These are phyloP conservation scores for Brachionus sp. DNA, from an alignment of 1,140 invertebrate species.

Conservation along the genomic window DNA sequence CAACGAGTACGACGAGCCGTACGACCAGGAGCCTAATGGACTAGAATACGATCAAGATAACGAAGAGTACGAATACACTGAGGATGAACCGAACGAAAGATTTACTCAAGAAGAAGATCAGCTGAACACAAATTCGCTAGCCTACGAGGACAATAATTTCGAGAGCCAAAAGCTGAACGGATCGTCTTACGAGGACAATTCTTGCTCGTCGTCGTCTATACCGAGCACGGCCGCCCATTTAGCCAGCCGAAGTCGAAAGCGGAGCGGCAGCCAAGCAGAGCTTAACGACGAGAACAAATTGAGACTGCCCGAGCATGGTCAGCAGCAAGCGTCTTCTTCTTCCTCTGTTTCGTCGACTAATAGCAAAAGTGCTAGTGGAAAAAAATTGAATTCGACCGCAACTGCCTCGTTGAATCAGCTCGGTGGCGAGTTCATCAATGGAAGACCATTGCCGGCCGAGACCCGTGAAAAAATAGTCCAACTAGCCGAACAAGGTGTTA, in stretches of 20 bases:
- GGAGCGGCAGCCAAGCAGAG: background rate
- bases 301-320: background rate
- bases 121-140: background rate
- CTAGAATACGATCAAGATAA: background rate
- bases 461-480: constrained; percentile 92
- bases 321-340: background rate
- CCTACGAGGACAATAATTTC: background rate
- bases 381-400: constrained; percentile 11
- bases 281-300: background rate
- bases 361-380: background rate
- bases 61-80: constrained; percentile 2
- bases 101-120: background rate
- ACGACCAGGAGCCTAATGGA: background rate
- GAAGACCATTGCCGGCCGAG: constrained; percentile 87
- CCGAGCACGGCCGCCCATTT: background rate
- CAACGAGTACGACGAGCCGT: constrained; percentile 1
- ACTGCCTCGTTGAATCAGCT: constrained; percentile 75
- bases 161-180: background rate
- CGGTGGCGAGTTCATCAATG: constrained; percentile 94
- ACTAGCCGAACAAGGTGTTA: constrained; percentile 82
- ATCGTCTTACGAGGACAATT: constrained; percentile 1
- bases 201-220: constrained; percentile 17
- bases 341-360: background rate
- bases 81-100: background rate
- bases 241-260: background rate